phyloP scores from a whole-genome alignment of 1,140 invertebrate species.

The Gryllus bimaculatus region DNA sequence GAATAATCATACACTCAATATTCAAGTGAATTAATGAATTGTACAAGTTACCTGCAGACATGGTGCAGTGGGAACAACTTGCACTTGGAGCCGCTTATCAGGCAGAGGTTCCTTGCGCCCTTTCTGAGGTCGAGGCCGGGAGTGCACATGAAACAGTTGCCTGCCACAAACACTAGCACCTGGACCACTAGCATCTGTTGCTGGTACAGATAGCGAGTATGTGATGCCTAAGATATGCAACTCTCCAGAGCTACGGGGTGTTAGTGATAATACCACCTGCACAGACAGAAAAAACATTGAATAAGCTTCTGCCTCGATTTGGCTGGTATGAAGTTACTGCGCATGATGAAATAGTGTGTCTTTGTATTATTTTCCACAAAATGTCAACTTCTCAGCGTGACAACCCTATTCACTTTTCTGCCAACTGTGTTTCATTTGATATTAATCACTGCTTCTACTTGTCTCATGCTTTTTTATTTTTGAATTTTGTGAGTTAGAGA shows the following conservation, averaged over 20 bases:
- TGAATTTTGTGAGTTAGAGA: too few relatives aligned
- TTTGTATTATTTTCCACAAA: too few relatives aligned
- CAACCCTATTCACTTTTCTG: too few relatives aligned
- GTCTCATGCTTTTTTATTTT: too few relatives aligned
- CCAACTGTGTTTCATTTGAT: too few relatives aligned
- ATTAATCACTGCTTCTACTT: too few relatives aligned
- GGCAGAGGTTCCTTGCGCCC: neutral
- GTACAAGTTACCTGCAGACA: conserved; percentile 51
- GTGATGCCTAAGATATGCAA: conserved; percentile 26
- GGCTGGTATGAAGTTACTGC: neutral
- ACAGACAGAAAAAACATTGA: conserved; percentile 21
- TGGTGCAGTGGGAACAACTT: conserved; percentile 36
- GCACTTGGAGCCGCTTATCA: conserved; percentile 29
- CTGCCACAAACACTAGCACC: conserved; percentile 11
- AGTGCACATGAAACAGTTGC: conserved; percentile 12
- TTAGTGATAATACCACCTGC: conserved; percentile 26
- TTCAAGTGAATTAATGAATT: neutral
- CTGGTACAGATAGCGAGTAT: conserved; percentile 19
- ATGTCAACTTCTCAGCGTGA: too few relatives aligned
- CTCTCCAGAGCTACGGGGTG: conserved; percentile 24
- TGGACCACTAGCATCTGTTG: neutral
- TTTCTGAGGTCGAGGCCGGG: neutral
- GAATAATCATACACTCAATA: too few relatives aligned
- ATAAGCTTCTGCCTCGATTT: neutral
- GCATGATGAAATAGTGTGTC: too few relatives aligned